A percentile compares a stretch with the other conserved stretches of the same genome.
phyloP scores from a whole-genome alignment of 1,140 invertebrate species.

The Penaeus japonicus region DNA sequence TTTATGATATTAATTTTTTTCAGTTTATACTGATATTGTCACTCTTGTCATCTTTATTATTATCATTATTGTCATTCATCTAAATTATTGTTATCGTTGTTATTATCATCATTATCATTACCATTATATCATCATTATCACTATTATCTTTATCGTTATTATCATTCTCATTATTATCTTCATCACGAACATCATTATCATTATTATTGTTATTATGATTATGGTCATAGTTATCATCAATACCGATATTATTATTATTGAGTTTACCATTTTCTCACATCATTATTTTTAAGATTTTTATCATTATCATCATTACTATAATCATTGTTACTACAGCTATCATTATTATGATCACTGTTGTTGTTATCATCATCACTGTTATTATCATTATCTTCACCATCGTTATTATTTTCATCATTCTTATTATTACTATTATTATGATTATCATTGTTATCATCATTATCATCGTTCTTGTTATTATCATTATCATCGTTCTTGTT shows the following conservation, averaged over 20 bases:
- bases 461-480: not conserved
- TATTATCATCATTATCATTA: not conserved
- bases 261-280: too few species aligned
- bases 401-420: not conserved
- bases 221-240: not conserved
- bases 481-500: not conserved
- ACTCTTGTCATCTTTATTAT: not conserved
- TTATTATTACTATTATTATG: not conserved
- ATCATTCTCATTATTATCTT: not conserved
- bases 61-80: not conserved
- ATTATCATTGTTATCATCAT: not conserved
- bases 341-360: not conserved
- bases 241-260: not conserved
- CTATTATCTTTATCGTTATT: not conserved
- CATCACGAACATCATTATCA: not conserved
- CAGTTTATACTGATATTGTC: not conserved
- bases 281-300: too few species aligned
- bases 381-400: not conserved
- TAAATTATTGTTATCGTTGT: not conserved
- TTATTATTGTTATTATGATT: not conserved
- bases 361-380: not conserved
- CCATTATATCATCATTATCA: not conserved
- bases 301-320: too few species aligned
- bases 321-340: not conserved
- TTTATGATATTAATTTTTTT: too few species aligned